A percentile compares a stretch with the other conserved stretches of the same genome.
Evolutionary conservation across 2,797 vertebrate species (phyloP).

Genomic region (Scolopax bukidnonensis): DNA sequence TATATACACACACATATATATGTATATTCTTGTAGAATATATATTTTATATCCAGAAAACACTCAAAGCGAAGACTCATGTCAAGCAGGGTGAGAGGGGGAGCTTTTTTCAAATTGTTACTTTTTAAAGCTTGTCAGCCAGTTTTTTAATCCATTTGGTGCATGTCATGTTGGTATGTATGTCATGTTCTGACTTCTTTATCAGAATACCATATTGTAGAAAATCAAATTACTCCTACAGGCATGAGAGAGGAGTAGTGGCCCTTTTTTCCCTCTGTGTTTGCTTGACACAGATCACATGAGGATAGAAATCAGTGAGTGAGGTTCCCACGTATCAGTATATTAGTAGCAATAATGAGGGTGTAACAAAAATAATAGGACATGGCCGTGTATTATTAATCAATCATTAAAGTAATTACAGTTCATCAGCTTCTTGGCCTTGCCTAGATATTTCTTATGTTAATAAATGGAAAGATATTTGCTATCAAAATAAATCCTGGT

Average conservation of each 20-base stretch:
- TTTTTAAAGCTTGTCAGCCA: not conserved
- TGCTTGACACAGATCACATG: not conserved
- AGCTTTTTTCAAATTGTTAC: not conserved
- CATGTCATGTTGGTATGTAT: not conserved
- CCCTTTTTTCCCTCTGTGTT: not conserved
- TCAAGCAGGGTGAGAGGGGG: not conserved
- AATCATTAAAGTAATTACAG: not conserved
- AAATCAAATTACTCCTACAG: not conserved
- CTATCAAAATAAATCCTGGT: not conserved
- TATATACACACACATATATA: too few relatives aligned
- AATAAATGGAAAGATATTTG: not conserved
- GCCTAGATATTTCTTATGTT: not conserved
- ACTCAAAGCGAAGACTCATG: not conserved
- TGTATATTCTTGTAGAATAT: not conserved
- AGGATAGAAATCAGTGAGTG: not conserved
- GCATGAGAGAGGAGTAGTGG: not conserved
- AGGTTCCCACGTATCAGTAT: not conserved
- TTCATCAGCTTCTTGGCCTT: not conserved
- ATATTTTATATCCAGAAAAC: not conserved
- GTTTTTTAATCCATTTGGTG: not conserved
- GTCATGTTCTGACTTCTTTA: not conserved
- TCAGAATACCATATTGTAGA: not conserved
- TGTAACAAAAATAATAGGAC: not conserved
- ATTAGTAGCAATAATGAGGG: not conserved
- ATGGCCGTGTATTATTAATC: not conserved